These are phyloP conservation scores for Hippocampus barbouri DNA, from an alignment of 2,113 vertebrate species.

Conservation along the genomic window DNA sequence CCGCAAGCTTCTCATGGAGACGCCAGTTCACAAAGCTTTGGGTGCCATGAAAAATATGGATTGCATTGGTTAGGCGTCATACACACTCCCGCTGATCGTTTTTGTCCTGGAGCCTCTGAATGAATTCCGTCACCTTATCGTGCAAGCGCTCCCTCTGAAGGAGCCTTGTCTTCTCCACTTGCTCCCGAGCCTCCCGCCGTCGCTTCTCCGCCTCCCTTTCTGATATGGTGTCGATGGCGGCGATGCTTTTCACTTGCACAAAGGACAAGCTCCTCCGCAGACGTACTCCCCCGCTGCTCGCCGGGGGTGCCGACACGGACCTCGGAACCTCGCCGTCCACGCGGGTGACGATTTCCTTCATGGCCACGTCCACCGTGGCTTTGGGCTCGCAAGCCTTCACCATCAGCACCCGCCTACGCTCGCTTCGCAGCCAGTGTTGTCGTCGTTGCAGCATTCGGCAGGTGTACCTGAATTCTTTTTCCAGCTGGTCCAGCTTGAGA, in stretches of 20 bases:
- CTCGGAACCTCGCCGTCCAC: constrained; percentile 5
- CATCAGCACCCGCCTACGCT: constrained; percentile 53
- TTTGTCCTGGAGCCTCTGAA: constrained; percentile 52
- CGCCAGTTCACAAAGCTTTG: constrained; percentile 67
- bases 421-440: constrained; percentile 35
- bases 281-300: background rate
- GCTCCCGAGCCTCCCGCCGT: constrained; percentile 45
- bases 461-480: constrained; percentile 52
- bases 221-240: constrained; percentile 73
- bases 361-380: constrained; percentile 65
- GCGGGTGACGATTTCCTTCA: constrained; percentile 57
- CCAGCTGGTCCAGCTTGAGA: constrained; percentile 56
- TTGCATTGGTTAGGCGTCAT: constrained; percentile 41
- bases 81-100: background rate
- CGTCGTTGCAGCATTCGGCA: constrained; percentile 58
- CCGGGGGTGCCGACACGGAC: constrained; percentile 40
- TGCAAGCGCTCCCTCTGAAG: constrained; percentile 58
- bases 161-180: constrained; percentile 42
- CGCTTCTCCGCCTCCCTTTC: constrained; percentile 60
- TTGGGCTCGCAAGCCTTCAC: constrained; percentile 63
- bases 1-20: constrained; percentile 53
- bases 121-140: constrained; percentile 63
- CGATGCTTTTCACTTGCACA: constrained; percentile 67
- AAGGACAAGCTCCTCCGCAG: constrained; percentile 54
- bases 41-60: constrained; percentile 48